Conservation (phyloP, 2,113 vertebrate species). For the Passerina amoena region DNA sequence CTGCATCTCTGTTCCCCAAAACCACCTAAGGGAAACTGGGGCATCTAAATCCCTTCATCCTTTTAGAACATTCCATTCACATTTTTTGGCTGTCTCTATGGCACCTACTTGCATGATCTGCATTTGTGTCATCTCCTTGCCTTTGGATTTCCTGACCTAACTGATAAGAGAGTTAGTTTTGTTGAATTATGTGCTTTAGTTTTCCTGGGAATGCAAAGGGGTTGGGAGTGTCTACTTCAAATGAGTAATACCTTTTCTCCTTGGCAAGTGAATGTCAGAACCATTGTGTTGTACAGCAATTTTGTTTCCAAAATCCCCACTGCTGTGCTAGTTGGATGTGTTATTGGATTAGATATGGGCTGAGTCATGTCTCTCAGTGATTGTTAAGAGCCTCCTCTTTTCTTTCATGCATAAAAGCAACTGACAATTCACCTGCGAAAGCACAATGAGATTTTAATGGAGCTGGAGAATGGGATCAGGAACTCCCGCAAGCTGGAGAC, state of each 20-base stretch:
- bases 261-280: neutral
- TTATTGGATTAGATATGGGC: neutral
- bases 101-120: neutral
- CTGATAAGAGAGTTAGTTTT: neutral
- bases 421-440: conserved; percentile 87
- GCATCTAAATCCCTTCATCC: neutral
- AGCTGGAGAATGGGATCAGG: conserved; percentile 85
- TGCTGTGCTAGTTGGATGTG: neutral
- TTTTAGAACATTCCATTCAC: neutral
- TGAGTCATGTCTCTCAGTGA: neutral
- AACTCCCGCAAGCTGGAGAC: conserved; percentile 83
- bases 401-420: conserved; percentile 71
- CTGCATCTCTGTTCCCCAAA: neutral
- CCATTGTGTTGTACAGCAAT: neutral
- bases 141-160: neutral
- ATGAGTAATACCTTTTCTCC: neutral
- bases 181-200: neutral
- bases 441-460: conserved; percentile 86
- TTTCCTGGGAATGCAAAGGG: neutral
- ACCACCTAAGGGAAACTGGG: neutral
- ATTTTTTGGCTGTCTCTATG: neutral
- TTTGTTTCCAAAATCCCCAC: neutral
- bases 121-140: neutral
- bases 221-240: neutral
- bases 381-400: neutral